Evolutionary conservation across 2,888 invertebrate species (phyloP), one percentile per base, ranked within the genome.

Genomic region (Microplitis deprimator): DNA sequence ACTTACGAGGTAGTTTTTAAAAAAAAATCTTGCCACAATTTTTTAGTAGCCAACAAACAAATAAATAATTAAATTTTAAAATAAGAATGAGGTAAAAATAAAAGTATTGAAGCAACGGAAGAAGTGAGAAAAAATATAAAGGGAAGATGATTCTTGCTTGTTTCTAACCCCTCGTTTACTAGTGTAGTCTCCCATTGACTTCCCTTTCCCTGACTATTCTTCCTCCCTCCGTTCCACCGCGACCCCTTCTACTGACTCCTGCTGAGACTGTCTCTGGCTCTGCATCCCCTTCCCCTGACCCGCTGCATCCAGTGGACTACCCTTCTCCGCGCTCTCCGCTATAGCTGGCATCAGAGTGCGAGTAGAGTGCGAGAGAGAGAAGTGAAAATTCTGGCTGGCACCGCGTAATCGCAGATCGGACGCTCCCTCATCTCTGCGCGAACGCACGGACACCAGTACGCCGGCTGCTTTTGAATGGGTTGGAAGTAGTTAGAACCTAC

Each of bases 251-350:
- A 29, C 29, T 29, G 29, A 29, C 29, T 29, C 29, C 29, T 29
- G 4, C 29, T 29, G 29, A 29, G 29, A 4, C 29, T 29, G 29
- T 29, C 29, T 29, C 29, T 29, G 29, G 29, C 29, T 29, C 29
- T 29, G 29, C 3, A 3, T 29, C 29, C 2, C 29, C 29, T 29
- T 29, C 29, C 29, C 4, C 29, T 29, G 29, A 29, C 29, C 29
- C 29, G 29, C 29, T 29, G 29, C 29, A 95, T 0, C 95, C 92
- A 80, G 92, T 91, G 0, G 94, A 94, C 0, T 90, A 81, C 10
- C 91, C 89, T 29, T 29, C 29, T 29, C 29, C 2, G 29, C 29
- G 29, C 29, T 29, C 29, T 29, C 29, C 29, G 29, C 29, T 29
- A 29, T 29, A 50, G 50, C 50, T 50, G 50, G 50, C 50, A 50